These are phyloP conservation scores for Manacus vitellinus DNA, from an alignment of 2,113 vertebrate genomes.

Conservation along the genomic window DNA sequence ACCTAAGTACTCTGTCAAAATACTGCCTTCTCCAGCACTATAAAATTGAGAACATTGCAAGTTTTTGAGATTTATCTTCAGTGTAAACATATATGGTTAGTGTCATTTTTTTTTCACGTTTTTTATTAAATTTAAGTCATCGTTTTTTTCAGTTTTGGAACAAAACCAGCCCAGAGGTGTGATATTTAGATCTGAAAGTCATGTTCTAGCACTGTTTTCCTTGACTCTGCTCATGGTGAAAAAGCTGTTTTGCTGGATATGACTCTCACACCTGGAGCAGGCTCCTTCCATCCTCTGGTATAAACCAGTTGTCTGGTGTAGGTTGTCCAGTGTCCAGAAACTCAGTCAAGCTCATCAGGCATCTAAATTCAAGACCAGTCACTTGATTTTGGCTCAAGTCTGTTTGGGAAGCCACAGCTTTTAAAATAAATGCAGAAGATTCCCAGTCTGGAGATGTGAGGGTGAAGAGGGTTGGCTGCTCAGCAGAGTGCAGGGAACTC, in stretches of 20 bases:
- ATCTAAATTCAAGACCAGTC: background rate
- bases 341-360: background rate
- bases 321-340: background rate
- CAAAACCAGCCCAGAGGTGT: background rate
- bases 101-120: background rate
- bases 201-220: background rate
- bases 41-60: background rate
- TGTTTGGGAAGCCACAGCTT: background rate
- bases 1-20: background rate
- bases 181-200: background rate
- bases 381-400: background rate
- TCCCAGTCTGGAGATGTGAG: background rate
- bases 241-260: background rate
- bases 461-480: background rate
- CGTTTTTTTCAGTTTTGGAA: background rate
- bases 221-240: background rate
- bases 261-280: background rate
- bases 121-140: background rate
- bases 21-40: background rate
- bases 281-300: background rate
- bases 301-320: background rate
- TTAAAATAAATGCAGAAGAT: background rate
- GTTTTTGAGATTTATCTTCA: background rate
- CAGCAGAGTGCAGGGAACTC: background rate
- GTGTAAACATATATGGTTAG: background rate